Evolutionary conservation across 2,888 invertebrate genomes (phyloP).

Genomic region (Argyresthia goedartella): DNA sequence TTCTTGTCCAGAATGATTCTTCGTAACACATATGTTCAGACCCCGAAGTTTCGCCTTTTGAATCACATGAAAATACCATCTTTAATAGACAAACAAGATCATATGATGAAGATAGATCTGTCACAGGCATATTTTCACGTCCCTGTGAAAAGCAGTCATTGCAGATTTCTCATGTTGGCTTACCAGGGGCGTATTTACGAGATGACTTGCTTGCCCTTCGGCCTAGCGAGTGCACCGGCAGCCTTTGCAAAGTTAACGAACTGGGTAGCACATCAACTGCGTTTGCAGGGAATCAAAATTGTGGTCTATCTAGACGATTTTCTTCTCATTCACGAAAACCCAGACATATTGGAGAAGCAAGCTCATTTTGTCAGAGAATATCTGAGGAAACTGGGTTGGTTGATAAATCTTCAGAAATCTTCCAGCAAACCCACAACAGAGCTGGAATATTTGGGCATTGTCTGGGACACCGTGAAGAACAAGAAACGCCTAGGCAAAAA

Average conservation of each 20-base stretch:
- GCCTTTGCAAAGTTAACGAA: not conserved
- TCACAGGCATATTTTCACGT: conserved; percentile 12
- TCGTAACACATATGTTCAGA: conserved; percentile 5
- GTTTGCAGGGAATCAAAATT: conserved; percentile 6
- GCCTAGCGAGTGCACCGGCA: conserved; percentile 7
- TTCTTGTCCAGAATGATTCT: not conserved
- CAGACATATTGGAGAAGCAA: not conserved
- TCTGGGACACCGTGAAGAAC: not conserved
- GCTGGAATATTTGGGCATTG: not conserved
- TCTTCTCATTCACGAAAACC: conserved; percentile 8
- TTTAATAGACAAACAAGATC: conserved; percentile 10
- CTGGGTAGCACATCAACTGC: not conserved
- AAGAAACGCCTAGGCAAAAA: not conserved
- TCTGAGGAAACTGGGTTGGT: not conserved
- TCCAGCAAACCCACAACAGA: not conserved
- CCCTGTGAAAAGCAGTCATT: not conserved
- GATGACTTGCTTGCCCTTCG: conserved; percentile 16
- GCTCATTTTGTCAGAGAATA: not conserved
- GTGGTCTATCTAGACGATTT: conserved; percentile 16
- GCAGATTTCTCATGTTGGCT: conserved; percentile 7
- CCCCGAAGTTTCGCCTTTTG: conserved; percentile 9
- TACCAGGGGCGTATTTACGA: conserved; percentile 9
- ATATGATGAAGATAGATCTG: conserved; percentile 11
- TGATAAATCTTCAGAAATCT: not conserved
- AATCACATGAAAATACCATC: conserved; percentile 10